Base-by-base conservation (phyloP, 2,797 vertebrate species). In the Pempheris klunzingeri region DNA sequence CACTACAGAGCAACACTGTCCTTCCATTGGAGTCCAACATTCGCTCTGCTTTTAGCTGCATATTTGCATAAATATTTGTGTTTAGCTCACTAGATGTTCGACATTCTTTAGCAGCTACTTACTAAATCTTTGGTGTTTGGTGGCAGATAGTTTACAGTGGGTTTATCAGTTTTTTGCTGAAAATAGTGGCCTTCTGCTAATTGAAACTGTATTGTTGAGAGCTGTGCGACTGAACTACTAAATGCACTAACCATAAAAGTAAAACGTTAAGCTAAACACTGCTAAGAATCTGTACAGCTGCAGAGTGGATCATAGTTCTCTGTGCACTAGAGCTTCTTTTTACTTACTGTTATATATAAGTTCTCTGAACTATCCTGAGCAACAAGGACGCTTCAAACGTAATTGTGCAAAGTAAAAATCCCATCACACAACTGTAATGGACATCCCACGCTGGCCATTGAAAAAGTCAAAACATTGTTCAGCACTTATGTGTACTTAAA, bases 51-150 rank as follows among this genome's bases (percentile, higher is more conserved):
- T 74, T 77, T 36, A 36, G 54, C 18, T 54, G 2, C 32, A 58
- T 39, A 50, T 68, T 43, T 5, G 36, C 15, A 32, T n/a, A 28
- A 75, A 64, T 63, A 44, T 50, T 24, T 50, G 20, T 53, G 8
- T 58, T 57, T 3, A 17, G 18, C 30, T 61, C 8, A 7, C 17
- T 39, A 47, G n/a, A 54, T 43, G 7, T 43, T 57, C 3, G 0
- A 46, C 54, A 38, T 68, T 59, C 49, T 49, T 75, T 28, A 41
- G 49, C 41, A 76, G 24, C 14, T 24, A 20, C 28, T n/a, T 61
- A 28, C 38, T 32, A 24, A 72, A 4, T 18, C 17, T 39, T 71
- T 72, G 52, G 8, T 50, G 55, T 34, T 10, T 50, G 49, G 20
- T 7, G 6, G n/a, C n/a, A 39, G 32, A 36, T 24, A 34, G 32